Percentiles rank a stretch among this genome's conserved stretches.
Evolutionary conservation across 2,113 vertebrate species (phyloP).

Genomic region (Hassar affinis): DNA sequence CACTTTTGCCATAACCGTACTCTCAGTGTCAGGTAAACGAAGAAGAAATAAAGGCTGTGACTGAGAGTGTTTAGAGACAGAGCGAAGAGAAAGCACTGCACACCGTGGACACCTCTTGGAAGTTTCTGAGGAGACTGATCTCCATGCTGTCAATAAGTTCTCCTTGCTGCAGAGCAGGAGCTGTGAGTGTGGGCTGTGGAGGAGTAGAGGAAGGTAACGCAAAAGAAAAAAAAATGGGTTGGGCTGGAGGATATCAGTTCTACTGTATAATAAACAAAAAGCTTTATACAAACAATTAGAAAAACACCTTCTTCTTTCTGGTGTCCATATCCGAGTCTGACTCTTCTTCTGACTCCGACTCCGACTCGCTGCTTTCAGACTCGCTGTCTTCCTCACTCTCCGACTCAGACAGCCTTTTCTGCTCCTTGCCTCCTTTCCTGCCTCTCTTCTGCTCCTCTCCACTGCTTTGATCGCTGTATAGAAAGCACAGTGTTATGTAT

Average conservation of each 20-base stretch:
- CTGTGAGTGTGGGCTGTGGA: conserved; percentile 3
- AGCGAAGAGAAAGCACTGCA: conserved; percentile 32
- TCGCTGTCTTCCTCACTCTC: conserved; percentile 81
- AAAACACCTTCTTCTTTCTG: conserved; percentile 73
- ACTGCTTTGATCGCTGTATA: conserved; percentile 82
- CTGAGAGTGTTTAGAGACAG: background rate
- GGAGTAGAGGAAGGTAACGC: background rate
- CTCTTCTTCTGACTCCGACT: conserved; percentile 77
- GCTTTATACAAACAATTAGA: background rate
- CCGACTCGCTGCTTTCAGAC: conserved; percentile 85
- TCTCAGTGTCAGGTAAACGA: background rate
- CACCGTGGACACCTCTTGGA: conserved; percentile 26
- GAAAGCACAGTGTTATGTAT: background rate
- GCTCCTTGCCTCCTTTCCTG: conserved; percentile 66
- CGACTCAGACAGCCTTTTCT: conserved; percentile 67
- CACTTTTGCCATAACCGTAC: background rate
- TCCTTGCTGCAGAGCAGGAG: background rate
- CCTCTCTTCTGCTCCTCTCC: conserved; percentile 66
- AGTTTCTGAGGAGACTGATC: conserved; percentile 9
- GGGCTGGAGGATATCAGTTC: background rate
- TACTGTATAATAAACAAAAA: background rate
- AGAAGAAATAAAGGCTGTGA: background rate
- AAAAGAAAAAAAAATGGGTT: background rate
- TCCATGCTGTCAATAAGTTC: conserved; percentile 21
- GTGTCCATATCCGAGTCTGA: conserved; percentile 67